These are phyloP conservation scores for Capreolus pygargus DNA, from an alignment of 2,113 vertebrate genomes.

Conservation along the genomic window DNA sequence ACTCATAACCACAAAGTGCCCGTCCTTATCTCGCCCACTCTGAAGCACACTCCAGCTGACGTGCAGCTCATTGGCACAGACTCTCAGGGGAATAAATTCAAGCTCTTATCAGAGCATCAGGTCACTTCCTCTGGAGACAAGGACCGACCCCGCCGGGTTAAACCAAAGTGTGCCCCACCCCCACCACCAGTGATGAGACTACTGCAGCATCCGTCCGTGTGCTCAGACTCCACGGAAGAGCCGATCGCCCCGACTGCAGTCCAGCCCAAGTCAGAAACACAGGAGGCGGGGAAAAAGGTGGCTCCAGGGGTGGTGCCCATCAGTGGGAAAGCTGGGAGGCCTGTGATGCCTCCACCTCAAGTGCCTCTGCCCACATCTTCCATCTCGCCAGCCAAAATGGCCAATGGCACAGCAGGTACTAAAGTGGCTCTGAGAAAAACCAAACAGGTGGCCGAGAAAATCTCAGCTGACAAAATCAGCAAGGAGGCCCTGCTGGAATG, in stretches of 20 bases:
- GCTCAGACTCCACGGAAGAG: constrained; percentile 83
- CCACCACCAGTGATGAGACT: constrained; percentile 91
- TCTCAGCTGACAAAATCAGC: constrained; percentile 91
- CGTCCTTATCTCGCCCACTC: constrained; percentile 96
- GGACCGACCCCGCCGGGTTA: constrained; percentile 94
- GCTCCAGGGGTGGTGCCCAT: constrained; percentile 76
- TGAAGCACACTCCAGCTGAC: constrained; percentile 93
- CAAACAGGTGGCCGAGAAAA: constrained; percentile 89
- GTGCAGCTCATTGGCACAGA: constrained; percentile 96
- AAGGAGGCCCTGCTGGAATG: constrained; percentile 95
- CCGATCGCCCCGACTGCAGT: neutral
- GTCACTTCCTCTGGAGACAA: constrained; percentile 86
- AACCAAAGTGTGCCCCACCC: constrained; percentile 97
- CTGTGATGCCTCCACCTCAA: constrained; percentile 91
- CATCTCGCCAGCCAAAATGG: constrained; percentile 90
- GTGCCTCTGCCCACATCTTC: constrained; percentile 89
- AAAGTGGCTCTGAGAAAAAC: constrained; percentile 92
- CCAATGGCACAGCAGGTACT: constrained; percentile 88
- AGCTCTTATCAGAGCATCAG: constrained; percentile 95
- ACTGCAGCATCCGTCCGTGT: constrained; percentile 85
- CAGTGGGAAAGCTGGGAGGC: constrained; percentile 86
- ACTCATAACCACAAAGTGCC: constrained; percentile 99
- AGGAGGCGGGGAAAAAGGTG: constrained; percentile 87
- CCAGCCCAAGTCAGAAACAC: constrained; percentile 80
- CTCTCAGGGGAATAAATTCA: constrained; percentile 99